These are phyloP conservation scores for Exocentrus adspersus DNA, from an alignment of 2,888 invertebrate species.

Conservation along the genomic window DNA sequence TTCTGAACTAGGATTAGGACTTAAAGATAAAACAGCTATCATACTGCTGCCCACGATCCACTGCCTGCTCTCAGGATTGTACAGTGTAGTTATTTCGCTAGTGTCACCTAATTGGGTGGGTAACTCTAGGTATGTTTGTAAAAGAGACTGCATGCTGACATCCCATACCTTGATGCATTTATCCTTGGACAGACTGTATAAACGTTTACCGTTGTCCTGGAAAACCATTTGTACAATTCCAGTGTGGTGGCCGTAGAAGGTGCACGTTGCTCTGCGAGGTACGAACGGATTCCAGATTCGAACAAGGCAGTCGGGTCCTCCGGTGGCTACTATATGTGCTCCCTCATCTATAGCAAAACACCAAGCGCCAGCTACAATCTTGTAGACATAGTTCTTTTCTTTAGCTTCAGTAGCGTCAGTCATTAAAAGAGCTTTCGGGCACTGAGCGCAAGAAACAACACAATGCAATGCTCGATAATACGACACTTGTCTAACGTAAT, in stretches of 20 bases:
- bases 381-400: slow-evolving; percentile 60
- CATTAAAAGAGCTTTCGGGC: slow-evolving; percentile 68
- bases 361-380: slow-evolving; percentile 67
- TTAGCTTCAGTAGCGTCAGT: slow-evolving; percentile 62
- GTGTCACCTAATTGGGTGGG: slow-evolving; percentile 71
- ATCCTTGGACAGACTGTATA: slow-evolving; percentile 79
- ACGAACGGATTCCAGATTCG: slow-evolving; percentile 86
- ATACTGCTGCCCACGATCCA: slow-evolving; percentile 73
- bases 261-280: slow-evolving; percentile 71
- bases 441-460: slow-evolving; percentile 70
- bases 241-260: slow-evolving; percentile 76
- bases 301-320: slow-evolving; percentile 77
- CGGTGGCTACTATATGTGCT: slow-evolving; percentile 70
- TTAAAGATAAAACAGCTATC: slow-evolving; percentile 73
- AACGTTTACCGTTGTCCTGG: slow-evolving; percentile 72
- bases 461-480: slow-evolving; percentile 74
- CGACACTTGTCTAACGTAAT: slow-evolving; percentile 71
- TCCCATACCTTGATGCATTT: slow-evolving; percentile 83
- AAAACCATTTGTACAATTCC: slow-evolving; percentile 74
- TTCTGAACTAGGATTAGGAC: slow-evolving; percentile 72
- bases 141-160: slow-evolving; percentile 70
- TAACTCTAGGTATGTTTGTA: slow-evolving; percentile 77
- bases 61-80: slow-evolving; percentile 74
- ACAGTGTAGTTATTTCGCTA: slow-evolving; percentile 65
- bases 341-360: slow-evolving; percentile 72